phyloP scores from a whole-genome alignment of 1,140 invertebrate genomes.

The Drosophila aff. region DNA sequence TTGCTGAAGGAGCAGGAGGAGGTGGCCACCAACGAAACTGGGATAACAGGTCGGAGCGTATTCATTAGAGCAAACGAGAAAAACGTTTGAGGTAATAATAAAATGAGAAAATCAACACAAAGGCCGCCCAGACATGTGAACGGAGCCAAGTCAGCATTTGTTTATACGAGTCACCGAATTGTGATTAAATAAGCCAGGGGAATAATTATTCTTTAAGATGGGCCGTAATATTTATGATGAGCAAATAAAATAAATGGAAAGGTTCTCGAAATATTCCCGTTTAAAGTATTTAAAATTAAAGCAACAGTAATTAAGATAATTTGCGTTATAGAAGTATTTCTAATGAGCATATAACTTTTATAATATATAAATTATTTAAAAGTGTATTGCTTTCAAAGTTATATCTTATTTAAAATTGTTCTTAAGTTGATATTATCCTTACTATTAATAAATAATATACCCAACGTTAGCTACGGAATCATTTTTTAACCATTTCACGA shows the following conservation, averaged over 20 bases:
- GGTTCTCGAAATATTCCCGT: rapidly evolving
- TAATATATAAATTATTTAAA: neutral
- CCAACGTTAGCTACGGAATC: neutral
- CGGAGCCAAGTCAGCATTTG: constrained; percentile 36
- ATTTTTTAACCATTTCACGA: constrained; percentile 20
- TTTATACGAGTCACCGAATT: constrained; percentile 43
- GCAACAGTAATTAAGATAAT: neutral
- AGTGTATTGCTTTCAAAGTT: rapidly evolving
- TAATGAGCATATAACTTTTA: no score
- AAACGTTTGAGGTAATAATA: constrained; percentile 64
- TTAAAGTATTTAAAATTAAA: neutral
- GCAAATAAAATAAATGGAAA: neutral
- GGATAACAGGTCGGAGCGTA: constrained; percentile 46
- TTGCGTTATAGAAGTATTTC: neutral
- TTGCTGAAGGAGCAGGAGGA: neutral
- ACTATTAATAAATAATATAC: neutral
- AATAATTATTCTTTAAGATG: constrained; percentile 13
- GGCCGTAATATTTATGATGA: neutral
- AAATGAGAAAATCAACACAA: constrained; percentile 65
- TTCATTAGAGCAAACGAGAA: constrained; percentile 75
- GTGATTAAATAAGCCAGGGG: constrained; percentile 28
- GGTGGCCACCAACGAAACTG: constrained; percentile 32
- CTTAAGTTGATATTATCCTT: no score
- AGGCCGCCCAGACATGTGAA: constrained; percentile 39
- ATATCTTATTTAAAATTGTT: no score